Percentiles rank a stretch among this genome's conserved stretches.
phyloP scores from a whole-genome alignment of 2,888 invertebrate species.

The Agapetus fuscipes region DNA sequence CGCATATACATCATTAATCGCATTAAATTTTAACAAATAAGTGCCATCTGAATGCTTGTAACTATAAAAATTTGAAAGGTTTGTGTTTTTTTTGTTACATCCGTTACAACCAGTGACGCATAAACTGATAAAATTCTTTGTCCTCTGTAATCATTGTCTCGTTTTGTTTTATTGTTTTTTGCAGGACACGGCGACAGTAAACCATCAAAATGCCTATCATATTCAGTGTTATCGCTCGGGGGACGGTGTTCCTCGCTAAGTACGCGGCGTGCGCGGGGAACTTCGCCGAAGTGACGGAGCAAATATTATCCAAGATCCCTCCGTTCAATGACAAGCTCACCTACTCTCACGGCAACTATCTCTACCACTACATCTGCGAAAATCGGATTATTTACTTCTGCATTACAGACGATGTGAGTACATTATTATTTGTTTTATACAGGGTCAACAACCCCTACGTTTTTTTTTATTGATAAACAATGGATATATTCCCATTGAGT shows the following conservation, averaged over 20 bases:
- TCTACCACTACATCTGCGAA: slow-evolving; percentile 87
- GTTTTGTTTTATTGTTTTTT: slow-evolving; percentile 2
- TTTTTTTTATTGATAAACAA: too few relatives aligned
- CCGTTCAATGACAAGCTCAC: slow-evolving; percentile 86
- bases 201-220: slow-evolving; percentile 71
- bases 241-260: slow-evolving; percentile 76
- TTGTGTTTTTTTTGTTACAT: background rate
- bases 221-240: slow-evolving; percentile 82
- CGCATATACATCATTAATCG: too few relatives aligned
- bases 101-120: slow-evolving; percentile 8
- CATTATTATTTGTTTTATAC: too few relatives aligned
- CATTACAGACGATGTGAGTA: slow-evolving; percentile 85
- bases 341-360: slow-evolving; percentile 85
- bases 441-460: too few relatives aligned
- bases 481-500: too few relatives aligned
- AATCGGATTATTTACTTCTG: slow-evolving; percentile 85
- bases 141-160: background rate
- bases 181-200: too few relatives aligned
- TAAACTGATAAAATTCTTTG: slow-evolving; percentile 4
- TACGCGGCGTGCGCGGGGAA: slow-evolving; percentile 90
- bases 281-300: slow-evolving; percentile 90
- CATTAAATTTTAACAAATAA: too few relatives aligned
- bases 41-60: too few relatives aligned
- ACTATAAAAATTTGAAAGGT: background rate
- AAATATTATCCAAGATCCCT: slow-evolving; percentile 78